Conservation (phyloP, 1,140 invertebrate genomes). For the Elymnias hypermnestra region DNA sequence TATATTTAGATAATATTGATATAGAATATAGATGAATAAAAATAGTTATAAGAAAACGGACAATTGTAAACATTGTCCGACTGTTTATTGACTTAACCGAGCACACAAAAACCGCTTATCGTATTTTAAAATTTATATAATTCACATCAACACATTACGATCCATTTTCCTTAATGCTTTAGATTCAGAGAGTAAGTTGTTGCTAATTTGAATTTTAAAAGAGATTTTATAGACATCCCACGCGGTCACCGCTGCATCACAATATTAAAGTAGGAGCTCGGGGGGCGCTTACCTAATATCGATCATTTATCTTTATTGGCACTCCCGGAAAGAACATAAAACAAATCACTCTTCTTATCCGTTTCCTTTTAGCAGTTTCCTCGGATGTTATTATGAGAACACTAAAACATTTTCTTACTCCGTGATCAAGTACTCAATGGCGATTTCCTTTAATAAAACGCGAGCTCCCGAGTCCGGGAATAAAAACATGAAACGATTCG, state of each 20-base stretch:
- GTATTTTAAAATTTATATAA: too few species aligned
- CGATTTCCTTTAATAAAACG: slow-evolving; percentile 11
- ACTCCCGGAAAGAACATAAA: slow-evolving; percentile 48
- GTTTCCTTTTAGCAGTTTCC: slow-evolving; percentile 28
- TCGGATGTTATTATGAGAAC: slow-evolving; percentile 32
- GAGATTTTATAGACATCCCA: slow-evolving; percentile 11
- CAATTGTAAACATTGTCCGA: too few species aligned
- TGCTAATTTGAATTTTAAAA: slow-evolving; percentile 7
- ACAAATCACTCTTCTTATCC: slow-evolving; percentile 40
- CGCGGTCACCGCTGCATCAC: slow-evolving; percentile 23
- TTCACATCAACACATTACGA: neutral
- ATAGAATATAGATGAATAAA: too few species aligned
- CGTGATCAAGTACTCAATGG: slow-evolving; percentile 17
- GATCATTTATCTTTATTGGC: slow-evolving; percentile 53
- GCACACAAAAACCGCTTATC: too few species aligned
- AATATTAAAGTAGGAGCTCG: slow-evolving; percentile 35
- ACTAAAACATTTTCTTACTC: slow-evolving; percentile 31
- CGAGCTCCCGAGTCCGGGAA: neutral
- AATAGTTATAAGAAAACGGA: too few species aligned
- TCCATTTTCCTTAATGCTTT: neutral
- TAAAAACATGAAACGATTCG: slow-evolving; percentile 8
- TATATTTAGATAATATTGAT: too few species aligned
- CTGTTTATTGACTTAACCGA: too few species aligned
- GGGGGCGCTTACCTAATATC: slow-evolving; percentile 29
- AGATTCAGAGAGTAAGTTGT: slow-evolving; percentile 3